A percentile compares a stretch with the other conserved stretches of the same genome.
phyloP scores from a whole-genome alignment of 2,888 invertebrate species.

The Ectemnius cavifrons region DNA sequence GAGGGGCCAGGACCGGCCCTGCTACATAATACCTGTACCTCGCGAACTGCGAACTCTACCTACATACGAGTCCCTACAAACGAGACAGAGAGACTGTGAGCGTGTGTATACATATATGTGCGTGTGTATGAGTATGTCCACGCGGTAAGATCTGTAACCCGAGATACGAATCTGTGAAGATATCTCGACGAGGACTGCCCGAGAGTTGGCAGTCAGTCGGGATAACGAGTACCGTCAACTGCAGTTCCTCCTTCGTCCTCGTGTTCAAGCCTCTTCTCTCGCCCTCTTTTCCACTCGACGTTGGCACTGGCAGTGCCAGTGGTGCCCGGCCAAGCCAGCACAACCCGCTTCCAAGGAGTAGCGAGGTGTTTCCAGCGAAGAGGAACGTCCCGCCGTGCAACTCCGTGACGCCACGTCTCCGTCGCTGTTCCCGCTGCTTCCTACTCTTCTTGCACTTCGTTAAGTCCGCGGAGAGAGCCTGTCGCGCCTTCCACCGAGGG shows the following conservation, averaged over 20 bases:
- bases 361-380: slow-evolving; percentile 42
- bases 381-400: slow-evolving; percentile 27
- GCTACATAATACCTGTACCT: too few relatives aligned
- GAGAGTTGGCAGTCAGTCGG: slow-evolving; percentile 60
- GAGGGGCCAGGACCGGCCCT: too few relatives aligned
- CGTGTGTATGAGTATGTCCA: slow-evolving; percentile 17
- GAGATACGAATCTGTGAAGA: slow-evolving; percentile 62
- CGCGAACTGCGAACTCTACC: too few relatives aligned
- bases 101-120: slow-evolving; percentile 13
- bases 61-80: too few relatives aligned
- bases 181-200: slow-evolving; percentile 57
- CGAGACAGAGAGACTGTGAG: neutral
- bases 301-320: neutral
- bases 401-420: slow-evolving; percentile 43
- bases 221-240: slow-evolving; percentile 64
- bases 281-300: slow-evolving; percentile 15
- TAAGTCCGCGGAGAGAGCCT: slow-evolving; percentile 38
- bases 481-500: slow-evolving; percentile 54
- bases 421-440: slow-evolving; percentile 27
- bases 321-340: slow-evolving; percentile 11
- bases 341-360: slow-evolving; percentile 28
- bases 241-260: slow-evolving; percentile 28
- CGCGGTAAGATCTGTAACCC: slow-evolving; percentile 59
- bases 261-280: slow-evolving; percentile 2
- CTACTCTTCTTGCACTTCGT: slow-evolving; percentile 52